Conservation (phyloP, 2,113 vertebrate species). For the Agapornis roseicollis region DNA sequence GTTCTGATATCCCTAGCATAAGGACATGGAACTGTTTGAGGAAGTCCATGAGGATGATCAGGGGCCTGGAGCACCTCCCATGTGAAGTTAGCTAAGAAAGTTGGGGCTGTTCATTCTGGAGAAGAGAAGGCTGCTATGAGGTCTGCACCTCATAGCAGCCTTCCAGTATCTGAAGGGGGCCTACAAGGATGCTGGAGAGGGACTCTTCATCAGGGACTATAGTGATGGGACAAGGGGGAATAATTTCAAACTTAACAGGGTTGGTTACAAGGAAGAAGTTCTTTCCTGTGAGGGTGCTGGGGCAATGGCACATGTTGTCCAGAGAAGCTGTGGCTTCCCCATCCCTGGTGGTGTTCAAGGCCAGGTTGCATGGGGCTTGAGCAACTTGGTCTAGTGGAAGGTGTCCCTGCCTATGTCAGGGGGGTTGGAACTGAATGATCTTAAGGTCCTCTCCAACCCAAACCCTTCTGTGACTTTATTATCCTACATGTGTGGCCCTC, state of each 20-base stretch:
- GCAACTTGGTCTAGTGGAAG: neutral
- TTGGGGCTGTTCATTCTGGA: too few species aligned
- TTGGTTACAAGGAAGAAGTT: neutral
- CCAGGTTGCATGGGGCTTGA: neutral
- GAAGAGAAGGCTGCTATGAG: neutral
- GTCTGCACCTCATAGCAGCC: neutral
- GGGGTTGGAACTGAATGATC: neutral
- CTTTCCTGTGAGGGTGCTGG: neutral
- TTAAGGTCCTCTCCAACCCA: neutral
- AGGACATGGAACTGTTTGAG: neutral
- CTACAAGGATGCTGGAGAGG: neutral
- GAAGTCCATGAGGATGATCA: neutral
- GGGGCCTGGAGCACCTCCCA: neutral
- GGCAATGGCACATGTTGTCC: neutral
- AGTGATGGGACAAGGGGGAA: neutral
- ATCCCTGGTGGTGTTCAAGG: neutral
- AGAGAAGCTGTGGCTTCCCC: neutral
- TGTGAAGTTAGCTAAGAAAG: neutral
- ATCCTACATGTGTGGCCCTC: neutral
- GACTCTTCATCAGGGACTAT: neutral
- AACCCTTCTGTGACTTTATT: neutral
- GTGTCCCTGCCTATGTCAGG: neutral
- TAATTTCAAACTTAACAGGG: neutral
- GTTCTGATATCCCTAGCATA: neutral
- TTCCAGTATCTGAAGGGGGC: neutral